Evolutionary conservation across 2,888 invertebrate genomes (phyloP), one percentile per base, ranked within the genome.

Genomic region (Himalopsyche japonica): DNA sequence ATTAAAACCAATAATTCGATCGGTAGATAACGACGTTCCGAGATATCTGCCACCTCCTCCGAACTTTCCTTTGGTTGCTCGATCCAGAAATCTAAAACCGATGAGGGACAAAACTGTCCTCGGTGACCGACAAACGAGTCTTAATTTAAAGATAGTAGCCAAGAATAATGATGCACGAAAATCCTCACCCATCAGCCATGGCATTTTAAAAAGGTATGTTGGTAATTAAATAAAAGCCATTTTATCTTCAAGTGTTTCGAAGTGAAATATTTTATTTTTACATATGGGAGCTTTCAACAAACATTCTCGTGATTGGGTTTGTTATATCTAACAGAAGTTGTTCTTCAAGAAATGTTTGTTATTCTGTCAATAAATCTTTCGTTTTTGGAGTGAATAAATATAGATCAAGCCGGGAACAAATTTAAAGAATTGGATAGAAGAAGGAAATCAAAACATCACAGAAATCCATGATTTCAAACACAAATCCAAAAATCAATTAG

Each of bases 91-190:
- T 89, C 89, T 87, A 84, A 82, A 81, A 34, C 85, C 87, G 6
- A 76, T 87, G 24, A 24, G 81, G 70, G 83, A 87, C 89, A 82
- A 90, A 88, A 79, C 81, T 1, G 82, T 82, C 15, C 77, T 85
- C 15, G 84, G 77, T 37, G 85, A 85, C 37, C 48, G 78, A 32
- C 70, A 82, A 57, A 91, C 90, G 87, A 87, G 92, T 57, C 91
- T 87, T 30, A 87, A 92, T 86, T 89, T 92, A 1, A 92, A 91
- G 89, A 92, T 92, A 84, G 89, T 92, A 84, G 89, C 92, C 84
- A 92, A 90, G 81, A 92, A 92, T 87, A 89, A 90, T 89, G 91
- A 91, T 84, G 86, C 88, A 32, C 82, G 84, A 20, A 81, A 80
- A 84, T 48, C 80, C 7, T 32, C 80, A 37, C 80, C 82, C 3